These are phyloP conservation scores for Carabus problematicus DNA, from an alignment of 2,888 invertebrate genomes.

Conservation along the genomic window DNA sequence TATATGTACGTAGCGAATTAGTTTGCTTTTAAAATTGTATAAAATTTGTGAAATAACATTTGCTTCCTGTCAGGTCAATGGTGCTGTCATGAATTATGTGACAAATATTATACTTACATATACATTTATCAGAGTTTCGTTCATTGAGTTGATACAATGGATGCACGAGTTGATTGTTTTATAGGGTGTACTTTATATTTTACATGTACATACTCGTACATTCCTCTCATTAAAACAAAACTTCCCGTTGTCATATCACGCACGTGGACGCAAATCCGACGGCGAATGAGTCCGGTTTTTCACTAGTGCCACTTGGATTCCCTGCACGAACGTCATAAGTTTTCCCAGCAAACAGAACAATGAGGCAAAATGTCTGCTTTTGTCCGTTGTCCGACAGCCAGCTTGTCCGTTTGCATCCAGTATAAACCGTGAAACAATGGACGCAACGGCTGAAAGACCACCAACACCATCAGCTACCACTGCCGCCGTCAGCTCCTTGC, in stretches of 20 bases:
- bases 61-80: too few species aligned
- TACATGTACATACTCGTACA: background rate
- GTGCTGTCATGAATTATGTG: too few species aligned
- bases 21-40: too few species aligned
- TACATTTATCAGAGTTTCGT: too few species aligned
- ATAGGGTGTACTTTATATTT: too few species aligned
- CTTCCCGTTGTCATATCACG: conserved; percentile 11
- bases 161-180: too few species aligned
- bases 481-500: too few species aligned
- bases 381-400: conserved; percentile 24
- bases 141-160: too few species aligned
- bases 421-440: conserved; percentile 35
- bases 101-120: too few species aligned
- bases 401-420: conserved; percentile 28
- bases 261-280: conserved; percentile 2
- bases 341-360: conserved; percentile 29
- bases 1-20: too few species aligned
- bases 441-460: conserved; percentile 28
- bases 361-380: conserved; percentile 37
- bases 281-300: conserved; percentile 14
- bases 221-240: conserved; percentile 18
- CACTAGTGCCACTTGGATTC: conserved; percentile 2
- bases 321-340: conserved; percentile 31
- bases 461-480: background rate
- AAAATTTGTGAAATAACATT: too few species aligned